phyloP scores from a whole-genome alignment of 2,888 invertebrate genomes.

The Phengaris alcon region DNA sequence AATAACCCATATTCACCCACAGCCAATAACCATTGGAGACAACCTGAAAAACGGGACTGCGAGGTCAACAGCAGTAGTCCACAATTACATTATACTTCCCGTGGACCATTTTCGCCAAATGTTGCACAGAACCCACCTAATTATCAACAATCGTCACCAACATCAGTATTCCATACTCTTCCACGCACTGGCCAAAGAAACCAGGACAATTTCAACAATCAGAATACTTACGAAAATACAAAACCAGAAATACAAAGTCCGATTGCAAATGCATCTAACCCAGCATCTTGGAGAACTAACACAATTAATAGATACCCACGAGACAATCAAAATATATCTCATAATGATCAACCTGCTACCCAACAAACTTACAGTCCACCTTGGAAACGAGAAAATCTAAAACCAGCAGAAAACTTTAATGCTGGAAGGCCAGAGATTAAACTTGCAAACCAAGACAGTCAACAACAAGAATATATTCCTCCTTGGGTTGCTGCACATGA shows the following conservation, averaged over 20 bases:
- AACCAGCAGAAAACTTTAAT: slow-evolving; percentile 43
- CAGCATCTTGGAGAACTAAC: slow-evolving; percentile 66
- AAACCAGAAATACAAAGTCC: slow-evolving; percentile 53
- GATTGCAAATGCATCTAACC: slow-evolving; percentile 47
- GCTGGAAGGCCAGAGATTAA: slow-evolving; percentile 60
- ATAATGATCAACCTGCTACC: slow-evolving; percentile 51
- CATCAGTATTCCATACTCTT: slow-evolving; percentile 61
- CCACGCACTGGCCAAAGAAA: slow-evolving; percentile 61
- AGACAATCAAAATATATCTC: slow-evolving; percentile 50
- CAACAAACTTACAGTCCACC: slow-evolving; percentile 59
- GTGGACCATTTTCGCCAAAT: slow-evolving; percentile 56
- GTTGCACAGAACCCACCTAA: slow-evolving; percentile 54
- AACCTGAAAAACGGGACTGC: slow-evolving; percentile 70
- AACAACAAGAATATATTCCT: slow-evolving; percentile 56
- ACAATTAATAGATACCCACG: slow-evolving; percentile 60
- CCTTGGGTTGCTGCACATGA: slow-evolving; percentile 57
- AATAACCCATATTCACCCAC: slow-evolving; percentile 64
- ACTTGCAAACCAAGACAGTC: slow-evolving; percentile 41
- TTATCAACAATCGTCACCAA: slow-evolving; percentile 51
- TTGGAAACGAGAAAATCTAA: slow-evolving; percentile 57
- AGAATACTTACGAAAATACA: slow-evolving; percentile 50
- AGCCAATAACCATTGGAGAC: slow-evolving; percentile 72
- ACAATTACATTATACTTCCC: slow-evolving; percentile 51
- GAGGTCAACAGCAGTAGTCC: slow-evolving; percentile 56
- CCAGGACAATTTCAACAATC: slow-evolving; percentile 51